Base-by-base conservation (phyloP, 2,113 vertebrate species). In the Dicaeum eximium region DNA sequence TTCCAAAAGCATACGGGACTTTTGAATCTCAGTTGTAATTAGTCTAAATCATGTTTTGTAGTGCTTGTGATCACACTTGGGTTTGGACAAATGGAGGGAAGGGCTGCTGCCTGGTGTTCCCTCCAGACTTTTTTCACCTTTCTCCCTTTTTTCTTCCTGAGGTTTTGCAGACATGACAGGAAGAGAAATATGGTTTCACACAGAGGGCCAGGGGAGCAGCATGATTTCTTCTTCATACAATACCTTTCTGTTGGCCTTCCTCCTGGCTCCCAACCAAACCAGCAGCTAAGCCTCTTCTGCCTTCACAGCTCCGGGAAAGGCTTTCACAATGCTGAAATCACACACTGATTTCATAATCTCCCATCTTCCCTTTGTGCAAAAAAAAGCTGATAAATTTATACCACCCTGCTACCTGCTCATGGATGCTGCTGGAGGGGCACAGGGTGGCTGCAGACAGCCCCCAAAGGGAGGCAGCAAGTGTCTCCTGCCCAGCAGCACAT, bases 401-500 rank as follows among this genome's bases (percentile, higher is more conserved):
- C 13, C 1, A 1, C 40, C 33, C 35, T 44, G 45, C 42, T 86
- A 30, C 37, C 31, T 72, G 66, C 33, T 65, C 31, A 9, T 1
- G 4, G 38, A 31, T 1, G 2, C 50, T 61, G 42, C 13, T 0
- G 25, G 9, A n/a, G 37, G 20, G 12, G 23, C 20, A 60, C 7
- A 14, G 15, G 53, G 15, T 6, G 33, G 33, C 62, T 57, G 38
- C 42, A 67, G 73, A n/a, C 51, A 44, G 72, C 11, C 28, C 14
- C n/a, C 5, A 11, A 58, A 38, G 22, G 61, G 38, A 33, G 18
- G 37, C 8, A 48, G 47, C 0, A 0, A 73, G 27, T 2, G 6
- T 30, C n/a, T 62, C 53, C 37, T 4, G 4, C 42, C 47, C 56
- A 51, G 53, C 1, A 2, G 44, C 0, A 0, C 14, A 3, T 13